phyloP scores from a whole-genome alignment of 2,888 invertebrate genomes.

The Apocheima hispidaria region DNA sequence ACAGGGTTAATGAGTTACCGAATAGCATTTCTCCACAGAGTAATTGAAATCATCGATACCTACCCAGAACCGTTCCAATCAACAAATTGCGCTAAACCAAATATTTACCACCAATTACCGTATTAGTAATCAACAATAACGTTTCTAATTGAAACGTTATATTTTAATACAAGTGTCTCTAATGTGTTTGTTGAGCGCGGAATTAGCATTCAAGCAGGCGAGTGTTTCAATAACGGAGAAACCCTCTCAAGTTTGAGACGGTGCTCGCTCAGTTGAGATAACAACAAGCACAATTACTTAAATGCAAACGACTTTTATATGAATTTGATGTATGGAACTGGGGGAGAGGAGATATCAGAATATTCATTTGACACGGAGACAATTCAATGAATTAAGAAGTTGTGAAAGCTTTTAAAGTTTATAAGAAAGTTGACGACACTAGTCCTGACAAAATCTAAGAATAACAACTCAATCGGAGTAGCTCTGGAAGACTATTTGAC shows the following conservation, averaged over 20 bases:
- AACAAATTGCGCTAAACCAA: constrained; percentile 34
- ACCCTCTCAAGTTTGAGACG: constrained; percentile 50
- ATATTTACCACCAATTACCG: constrained; percentile 40
- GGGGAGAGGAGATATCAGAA: constrained; percentile 33
- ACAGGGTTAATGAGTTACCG: constrained; percentile 7
- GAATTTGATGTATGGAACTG: constrained; percentile 46
- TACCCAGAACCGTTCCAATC: constrained; percentile 17
- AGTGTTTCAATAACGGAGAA: constrained; percentile 54
- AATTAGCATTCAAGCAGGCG: constrained; percentile 57
- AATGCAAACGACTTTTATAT: constrained; percentile 50
- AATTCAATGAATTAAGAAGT: constrained; percentile 29
- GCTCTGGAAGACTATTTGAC: neutral
- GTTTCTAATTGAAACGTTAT: constrained; percentile 48
- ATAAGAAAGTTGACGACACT: constrained; percentile 40
- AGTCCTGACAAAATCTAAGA: neutral
- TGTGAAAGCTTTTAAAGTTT: constrained; percentile 4
- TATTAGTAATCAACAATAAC: constrained; percentile 41
- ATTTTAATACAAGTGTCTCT: constrained; percentile 52
- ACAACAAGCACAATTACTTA: constrained; percentile 56
- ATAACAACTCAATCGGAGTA: neutral
- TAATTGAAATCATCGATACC: constrained; percentile 20
- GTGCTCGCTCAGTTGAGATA: constrained; percentile 56
- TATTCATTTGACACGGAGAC: constrained; percentile 36
- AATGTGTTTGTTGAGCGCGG: constrained; percentile 51
- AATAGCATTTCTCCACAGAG: constrained; percentile 17